Evolutionary conservation across 2,888 invertebrate genomes (phyloP).

Genomic region (Anticlea derivata): DNA sequence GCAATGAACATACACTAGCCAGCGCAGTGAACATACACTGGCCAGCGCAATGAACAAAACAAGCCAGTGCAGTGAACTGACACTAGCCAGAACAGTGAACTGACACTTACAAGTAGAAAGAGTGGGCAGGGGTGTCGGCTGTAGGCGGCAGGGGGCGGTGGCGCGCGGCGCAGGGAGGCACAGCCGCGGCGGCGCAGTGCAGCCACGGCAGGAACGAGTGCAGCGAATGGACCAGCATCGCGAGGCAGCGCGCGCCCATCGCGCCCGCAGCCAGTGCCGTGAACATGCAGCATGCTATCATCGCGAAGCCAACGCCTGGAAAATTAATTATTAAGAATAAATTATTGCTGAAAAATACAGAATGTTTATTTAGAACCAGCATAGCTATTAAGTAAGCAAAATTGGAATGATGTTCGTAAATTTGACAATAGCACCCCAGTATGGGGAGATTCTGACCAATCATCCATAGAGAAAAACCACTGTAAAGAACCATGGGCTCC

Average conservation of each 20-base stretch:
- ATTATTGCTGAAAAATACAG: no score
- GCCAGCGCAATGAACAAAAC: no score
- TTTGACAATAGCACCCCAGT: no score
- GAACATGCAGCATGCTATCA: conserved; percentile 59
- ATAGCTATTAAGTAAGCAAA: no score
- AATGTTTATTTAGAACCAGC: no score
- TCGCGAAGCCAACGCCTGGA: conserved; percentile 68
- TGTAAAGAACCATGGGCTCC: no score
- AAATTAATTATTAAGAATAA: not conserved
- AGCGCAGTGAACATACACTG: no score
- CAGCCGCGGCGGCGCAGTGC: conserved; percentile 68
- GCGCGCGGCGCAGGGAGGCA: conserved; percentile 68
- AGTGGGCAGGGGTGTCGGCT: conserved; percentile 69
- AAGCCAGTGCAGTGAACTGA: no score
- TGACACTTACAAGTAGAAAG: conserved; percentile 62
- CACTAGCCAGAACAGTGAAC: not conserved
- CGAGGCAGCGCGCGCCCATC: conserved; percentile 66
- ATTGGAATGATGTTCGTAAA: no score
- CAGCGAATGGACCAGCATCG: conserved; percentile 65
- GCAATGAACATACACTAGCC: no score
- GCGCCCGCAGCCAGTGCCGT: conserved; percentile 62
- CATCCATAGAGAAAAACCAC: no score
- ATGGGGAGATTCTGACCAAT: no score
- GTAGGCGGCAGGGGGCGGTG: conserved; percentile 61
- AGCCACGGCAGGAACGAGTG: conserved; percentile 77